phyloP scores from a whole-genome alignment of 2,888 invertebrate species.

The Phalangium opilio region DNA sequence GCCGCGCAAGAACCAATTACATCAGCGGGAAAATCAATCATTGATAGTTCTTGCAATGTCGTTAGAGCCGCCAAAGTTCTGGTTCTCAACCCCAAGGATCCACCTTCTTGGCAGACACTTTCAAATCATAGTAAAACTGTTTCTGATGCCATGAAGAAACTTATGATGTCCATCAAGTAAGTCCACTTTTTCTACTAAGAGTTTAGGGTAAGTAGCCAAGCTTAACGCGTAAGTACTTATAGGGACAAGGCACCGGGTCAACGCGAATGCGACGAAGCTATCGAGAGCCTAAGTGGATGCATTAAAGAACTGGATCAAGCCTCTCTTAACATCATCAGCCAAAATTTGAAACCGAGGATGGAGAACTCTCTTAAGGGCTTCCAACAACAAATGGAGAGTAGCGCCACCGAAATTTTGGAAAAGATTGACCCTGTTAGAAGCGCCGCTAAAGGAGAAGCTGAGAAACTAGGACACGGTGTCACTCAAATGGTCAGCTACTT shows the following conservation, averaged over 20 bases:
- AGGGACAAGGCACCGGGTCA: conserved; percentile 93
- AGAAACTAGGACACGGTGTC: conserved; percentile 78
- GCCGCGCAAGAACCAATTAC: conserved; percentile 74
- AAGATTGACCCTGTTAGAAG: conserved; percentile 65
- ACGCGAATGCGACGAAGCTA: conserved; percentile 71
- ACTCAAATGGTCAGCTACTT: conserved; percentile 49
- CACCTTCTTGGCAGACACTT: conserved; percentile 82
- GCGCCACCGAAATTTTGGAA: conserved; percentile 63
- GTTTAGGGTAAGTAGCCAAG: background rate
- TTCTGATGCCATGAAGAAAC: conserved; percentile 85
- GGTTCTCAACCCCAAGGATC: conserved; percentile 75
- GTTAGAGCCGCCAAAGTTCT: conserved; percentile 76
- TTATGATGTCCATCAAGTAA: conserved; percentile 75
- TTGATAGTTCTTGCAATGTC: conserved; percentile 77
- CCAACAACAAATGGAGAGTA: conserved; percentile 60
- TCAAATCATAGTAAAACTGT: conserved; percentile 88
- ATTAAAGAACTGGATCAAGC: conserved; percentile 72
- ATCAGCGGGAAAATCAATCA: conserved; percentile 57
- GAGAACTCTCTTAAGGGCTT: conserved; percentile 53
- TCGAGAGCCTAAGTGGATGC: conserved; percentile 56
- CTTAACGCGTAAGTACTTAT: conserved; percentile 2
- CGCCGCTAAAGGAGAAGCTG: conserved; percentile 79
- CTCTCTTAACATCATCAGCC: conserved; percentile 70
- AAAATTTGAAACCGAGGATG: conserved; percentile 50
- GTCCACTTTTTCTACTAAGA: conserved; percentile 11